phyloP scores from a whole-genome alignment of 1,140 invertebrate genomes.

The Polypedilum pembai region DNA sequence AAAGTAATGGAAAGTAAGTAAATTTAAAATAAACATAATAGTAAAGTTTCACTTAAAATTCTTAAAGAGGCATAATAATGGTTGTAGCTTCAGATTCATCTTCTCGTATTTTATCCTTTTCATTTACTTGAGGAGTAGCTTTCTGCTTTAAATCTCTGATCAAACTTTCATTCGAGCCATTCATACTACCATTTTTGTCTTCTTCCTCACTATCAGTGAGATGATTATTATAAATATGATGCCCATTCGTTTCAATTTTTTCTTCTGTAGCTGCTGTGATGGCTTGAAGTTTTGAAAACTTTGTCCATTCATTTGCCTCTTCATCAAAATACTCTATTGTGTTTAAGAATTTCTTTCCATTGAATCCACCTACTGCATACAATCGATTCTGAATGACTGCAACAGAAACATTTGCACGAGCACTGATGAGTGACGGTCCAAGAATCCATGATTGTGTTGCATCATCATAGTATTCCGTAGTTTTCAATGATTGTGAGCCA shows the following conservation, averaged over 20 bases:
- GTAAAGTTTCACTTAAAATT: too few species aligned
- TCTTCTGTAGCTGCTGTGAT: slow-evolving; percentile 29
- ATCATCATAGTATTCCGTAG: slow-evolving; percentile 60
- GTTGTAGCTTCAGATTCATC: slow-evolving; percentile 9
- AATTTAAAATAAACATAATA: too few species aligned
- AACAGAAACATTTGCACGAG: slow-evolving; percentile 63
- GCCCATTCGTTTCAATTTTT: neutral
- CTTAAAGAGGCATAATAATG: slow-evolving; percentile 12
- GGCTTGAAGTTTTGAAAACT: slow-evolving; percentile 45
- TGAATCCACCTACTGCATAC: slow-evolving; percentile 75
- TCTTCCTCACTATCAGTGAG: neutral
- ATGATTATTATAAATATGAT: too few species aligned
- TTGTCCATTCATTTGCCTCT: slow-evolving; percentile 64
- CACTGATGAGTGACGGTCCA: slow-evolving; percentile 60
- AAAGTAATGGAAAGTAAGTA: too few species aligned
- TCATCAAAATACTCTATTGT: slow-evolving; percentile 72
- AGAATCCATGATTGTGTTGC: slow-evolving; percentile 47
- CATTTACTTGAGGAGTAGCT: neutral
- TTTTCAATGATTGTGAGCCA: slow-evolving; percentile 59
- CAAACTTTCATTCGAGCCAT: neutral
- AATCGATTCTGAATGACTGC: slow-evolving; percentile 59
- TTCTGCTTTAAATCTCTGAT: neutral
- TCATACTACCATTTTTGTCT: neutral
- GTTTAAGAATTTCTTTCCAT: slow-evolving; percentile 66
- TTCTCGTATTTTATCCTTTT: slow-evolving; percentile 22